Evolutionary conservation across 1,140 invertebrate species (phyloP).

Genomic region (Cotesia glomerata): DNA sequence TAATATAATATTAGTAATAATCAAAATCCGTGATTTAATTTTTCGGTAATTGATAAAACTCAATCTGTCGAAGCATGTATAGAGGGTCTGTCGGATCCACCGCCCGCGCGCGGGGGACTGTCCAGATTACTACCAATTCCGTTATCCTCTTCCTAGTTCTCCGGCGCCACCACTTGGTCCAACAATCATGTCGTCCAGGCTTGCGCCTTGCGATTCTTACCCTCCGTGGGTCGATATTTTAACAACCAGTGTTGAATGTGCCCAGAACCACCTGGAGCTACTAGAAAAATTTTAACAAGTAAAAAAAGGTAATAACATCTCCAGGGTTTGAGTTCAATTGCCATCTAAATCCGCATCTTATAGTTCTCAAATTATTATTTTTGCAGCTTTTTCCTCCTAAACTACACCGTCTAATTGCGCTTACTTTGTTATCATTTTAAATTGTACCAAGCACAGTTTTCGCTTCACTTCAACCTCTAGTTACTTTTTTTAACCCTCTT

Average conservation of each 20-base stretch:
- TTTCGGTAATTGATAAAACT: not conserved
- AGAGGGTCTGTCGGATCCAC: slow-evolving; percentile 45
- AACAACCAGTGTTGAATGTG: slow-evolving; percentile 31
- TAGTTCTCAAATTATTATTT: not conserved
- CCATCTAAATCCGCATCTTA: not conserved
- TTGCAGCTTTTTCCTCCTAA: too few species aligned
- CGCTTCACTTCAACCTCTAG: not conserved
- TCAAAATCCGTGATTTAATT: not conserved
- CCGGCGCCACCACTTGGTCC: slow-evolving; percentile 28
- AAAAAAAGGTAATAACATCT: not conserved
- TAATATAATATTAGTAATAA: not conserved
- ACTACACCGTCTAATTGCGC: too few species aligned
- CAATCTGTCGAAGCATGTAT: slow-evolving; percentile 27
- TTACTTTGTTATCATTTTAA: too few species aligned
- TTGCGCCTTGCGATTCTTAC: slow-evolving; percentile 48
- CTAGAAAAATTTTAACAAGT: not conserved
- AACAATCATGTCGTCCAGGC: slow-evolving; percentile 39
- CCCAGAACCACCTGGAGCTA: not conserved
- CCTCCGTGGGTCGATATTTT: slow-evolving; percentile 59
- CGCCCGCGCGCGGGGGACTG: slow-evolving; percentile 59
- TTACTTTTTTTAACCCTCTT: not conserved
- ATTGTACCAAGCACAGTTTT: not conserved
- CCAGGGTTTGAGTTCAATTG: not conserved
- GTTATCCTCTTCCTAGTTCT: slow-evolving; percentile 30
- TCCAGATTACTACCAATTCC: slow-evolving; percentile 56